Evolutionary conservation across 1,140 invertebrate genomes (phyloP), one percentile per base, ranked within the genome.

Genomic region (Stegodyphus dumicola): DNA sequence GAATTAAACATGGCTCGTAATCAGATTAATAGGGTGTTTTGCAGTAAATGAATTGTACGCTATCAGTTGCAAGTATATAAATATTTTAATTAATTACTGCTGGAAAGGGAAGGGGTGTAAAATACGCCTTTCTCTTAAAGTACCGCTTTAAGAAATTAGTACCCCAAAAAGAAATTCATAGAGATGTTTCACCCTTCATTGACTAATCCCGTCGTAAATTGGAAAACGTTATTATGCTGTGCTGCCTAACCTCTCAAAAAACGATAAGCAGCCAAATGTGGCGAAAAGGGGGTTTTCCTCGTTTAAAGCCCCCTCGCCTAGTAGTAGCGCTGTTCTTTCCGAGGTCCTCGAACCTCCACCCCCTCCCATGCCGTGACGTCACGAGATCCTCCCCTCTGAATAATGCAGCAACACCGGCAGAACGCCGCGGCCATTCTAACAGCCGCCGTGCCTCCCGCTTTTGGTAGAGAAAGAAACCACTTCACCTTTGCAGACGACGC

Each of bases 301-400:
- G 56, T 60, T 60, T 15, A 11, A 15, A 60, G 56, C 56, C 56
- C 56, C 56, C 56, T 60, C 9, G 56, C 56, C 9, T 60, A 60
- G 56, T 60, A 60, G 56, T 15, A 60, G 56, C 56, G 33, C 33
- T 33, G 33, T 33, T 33, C 33, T 33, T 33, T 33, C 33, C 33
- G 33, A 33, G 15, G 15, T 11, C 56, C 56, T 60, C 56, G 56
- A 60, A 60, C 15, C 56, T 60, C 56, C 56, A 9, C 66, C 66
- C 7, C 7, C 66, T 13, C 18, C 66, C 66, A n/a, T 17, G 15
- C 15, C 11, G 17, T 69, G 66, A 69, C 66, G 66, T 69, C 66
- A 69, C 66, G 18, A n/a, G 66, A 69, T 69, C 66, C 66, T 13
- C 66, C 66, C 66, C 66, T 69, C 15, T 69, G 66, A 69, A 69